phyloP scores from a whole-genome alignment of 2,888 invertebrate species.

The Byasa hedistus region DNA sequence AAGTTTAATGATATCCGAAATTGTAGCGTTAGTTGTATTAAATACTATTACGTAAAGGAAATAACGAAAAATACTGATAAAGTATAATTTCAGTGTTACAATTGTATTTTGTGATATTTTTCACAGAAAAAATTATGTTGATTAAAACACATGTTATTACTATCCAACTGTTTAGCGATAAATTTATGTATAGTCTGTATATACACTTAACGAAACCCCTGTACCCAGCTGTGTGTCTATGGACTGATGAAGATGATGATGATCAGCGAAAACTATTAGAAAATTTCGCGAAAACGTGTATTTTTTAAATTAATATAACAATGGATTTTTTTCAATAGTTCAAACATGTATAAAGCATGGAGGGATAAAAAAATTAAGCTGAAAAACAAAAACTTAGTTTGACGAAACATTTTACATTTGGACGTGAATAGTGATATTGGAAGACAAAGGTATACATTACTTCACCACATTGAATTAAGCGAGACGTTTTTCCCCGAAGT shows the following conservation, averaged over 20 bases:
- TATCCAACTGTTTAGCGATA: no score
- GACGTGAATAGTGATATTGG: not conserved
- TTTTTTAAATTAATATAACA: no score
- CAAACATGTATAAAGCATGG: no score
- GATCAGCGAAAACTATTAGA: not conserved
- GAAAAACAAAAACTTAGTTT: not conserved
- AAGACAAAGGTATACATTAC: slow-evolving; percentile 13
- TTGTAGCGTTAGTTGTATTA: not conserved
- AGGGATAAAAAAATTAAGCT: not conserved
- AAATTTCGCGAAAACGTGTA: not conserved
- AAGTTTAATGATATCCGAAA: slow-evolving; percentile 18
- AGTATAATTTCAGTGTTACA: not conserved
- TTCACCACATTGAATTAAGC: slow-evolving; percentile 23
- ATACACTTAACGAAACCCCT: no score
- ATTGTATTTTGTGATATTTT: not conserved
- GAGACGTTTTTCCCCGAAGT: slow-evolving; percentile 20
- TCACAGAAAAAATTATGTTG: no score
- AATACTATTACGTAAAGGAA: not conserved
- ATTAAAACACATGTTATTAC: no score
- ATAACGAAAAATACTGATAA: not conserved
- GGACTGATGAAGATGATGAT: no score
- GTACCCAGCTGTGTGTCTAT: no score
- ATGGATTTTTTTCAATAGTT: no score
- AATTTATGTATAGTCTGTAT: no score
- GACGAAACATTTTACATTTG: not conserved